Evolutionary conservation across 2,113 vertebrate species (phyloP).

Genomic region (Propithecus coquereli): DNA sequence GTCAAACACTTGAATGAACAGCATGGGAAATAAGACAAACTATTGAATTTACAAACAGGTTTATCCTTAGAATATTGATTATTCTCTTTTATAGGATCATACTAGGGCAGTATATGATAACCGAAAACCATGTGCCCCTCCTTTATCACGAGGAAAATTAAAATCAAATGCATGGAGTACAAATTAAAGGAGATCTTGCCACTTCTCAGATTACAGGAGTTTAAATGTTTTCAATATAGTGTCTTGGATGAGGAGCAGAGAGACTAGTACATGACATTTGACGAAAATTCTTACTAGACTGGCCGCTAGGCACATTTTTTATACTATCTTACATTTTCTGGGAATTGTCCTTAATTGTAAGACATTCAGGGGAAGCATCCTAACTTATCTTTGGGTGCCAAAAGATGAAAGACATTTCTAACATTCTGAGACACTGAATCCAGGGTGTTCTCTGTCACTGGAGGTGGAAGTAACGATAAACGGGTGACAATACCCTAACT

Average conservation of each 20-base stretch:
- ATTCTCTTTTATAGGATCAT: not conserved
- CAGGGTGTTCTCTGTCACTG: constrained; percentile 5
- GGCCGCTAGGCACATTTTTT: not conserved
- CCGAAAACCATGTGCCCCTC: not conserved
- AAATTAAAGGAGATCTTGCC: not conserved
- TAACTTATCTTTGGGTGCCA: constrained; percentile 7
- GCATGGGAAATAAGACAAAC: not conserved
- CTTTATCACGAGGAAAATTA: not conserved
- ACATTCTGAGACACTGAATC: not conserved
- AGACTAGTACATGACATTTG: not conserved
- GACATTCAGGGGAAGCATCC: not conserved
- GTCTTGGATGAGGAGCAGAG: not conserved
- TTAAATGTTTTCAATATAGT: not conserved
- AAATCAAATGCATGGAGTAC: not conserved
- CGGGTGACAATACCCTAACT: constrained; percentile 34
- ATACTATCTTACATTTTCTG: not conserved
- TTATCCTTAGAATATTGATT: not conserved
- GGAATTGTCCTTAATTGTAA: not conserved
- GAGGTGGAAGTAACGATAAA: constrained; percentile 25
- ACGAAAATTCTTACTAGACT: not conserved
- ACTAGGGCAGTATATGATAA: not conserved
- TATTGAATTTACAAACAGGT: not conserved
- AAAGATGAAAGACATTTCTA: constrained; percentile 12
- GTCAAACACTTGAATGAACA: not conserved
- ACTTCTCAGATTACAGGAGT: not conserved